Conservation (phyloP, 2,888 invertebrate species). For the Tyria jacobaeae region DNA sequence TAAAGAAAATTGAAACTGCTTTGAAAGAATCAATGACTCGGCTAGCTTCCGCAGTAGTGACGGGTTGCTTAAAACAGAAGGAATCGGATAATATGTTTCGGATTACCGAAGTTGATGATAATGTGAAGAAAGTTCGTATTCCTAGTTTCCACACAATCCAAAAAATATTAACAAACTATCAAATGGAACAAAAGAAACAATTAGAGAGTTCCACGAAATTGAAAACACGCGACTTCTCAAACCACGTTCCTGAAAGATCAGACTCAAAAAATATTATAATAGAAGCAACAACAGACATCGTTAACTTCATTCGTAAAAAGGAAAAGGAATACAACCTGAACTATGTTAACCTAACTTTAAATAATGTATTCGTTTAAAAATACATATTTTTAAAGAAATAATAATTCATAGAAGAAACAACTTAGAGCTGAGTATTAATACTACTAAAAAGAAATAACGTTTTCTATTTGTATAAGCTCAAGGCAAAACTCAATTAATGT, state of each 20-base stretch:
- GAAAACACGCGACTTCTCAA: neutral
- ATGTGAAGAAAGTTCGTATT: conserved; percentile 43
- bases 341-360: conserved; percentile 4
- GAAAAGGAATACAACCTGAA: conserved; percentile 59
- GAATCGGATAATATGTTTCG: neutral
- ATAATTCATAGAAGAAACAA: no score
- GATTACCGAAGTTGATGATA: conserved; percentile 49
- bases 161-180: conserved; percentile 36
- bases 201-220: neutral
- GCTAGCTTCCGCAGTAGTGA: conserved; percentile 27
- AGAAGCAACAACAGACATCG: conserved; percentile 60
- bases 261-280: conserved; percentile 42
- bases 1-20: conserved; percentile 49
- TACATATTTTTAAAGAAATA: neutral
- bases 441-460: no score
- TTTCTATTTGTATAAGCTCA: no score
- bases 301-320: conserved; percentile 65
- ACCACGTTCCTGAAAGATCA: neutral
- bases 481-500: no score
- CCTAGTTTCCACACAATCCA: conserved; percentile 30
- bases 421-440: no score
- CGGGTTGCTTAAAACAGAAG: conserved; percentile 8
- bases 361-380: neutral
- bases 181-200: conserved; percentile 16
- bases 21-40: conserved; percentile 44